A percentile compares a stretch with the other conserved stretches of the same genome.
These are phyloP conservation scores for Tipula helvola DNA, from an alignment of 2,888 invertebrate genomes.

Conservation along the genomic window DNA sequence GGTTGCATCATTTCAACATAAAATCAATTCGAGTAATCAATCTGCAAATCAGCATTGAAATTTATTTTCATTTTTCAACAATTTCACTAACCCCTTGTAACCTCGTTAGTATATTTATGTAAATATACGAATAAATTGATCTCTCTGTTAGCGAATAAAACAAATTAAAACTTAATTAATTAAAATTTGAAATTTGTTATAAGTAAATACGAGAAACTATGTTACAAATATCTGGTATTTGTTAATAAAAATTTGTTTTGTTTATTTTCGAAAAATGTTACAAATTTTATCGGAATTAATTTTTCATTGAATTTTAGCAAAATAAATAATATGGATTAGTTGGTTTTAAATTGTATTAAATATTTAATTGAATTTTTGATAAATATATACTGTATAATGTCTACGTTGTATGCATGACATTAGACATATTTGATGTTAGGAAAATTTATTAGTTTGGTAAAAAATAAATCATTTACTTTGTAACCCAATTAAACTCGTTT, in stretches of 20 bases:
- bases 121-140: not conserved
- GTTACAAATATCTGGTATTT: not conserved
- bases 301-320: not conserved
- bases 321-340: not conserved
- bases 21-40: not conserved
- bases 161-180: not conserved
- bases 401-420: no score
- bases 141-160: not conserved
- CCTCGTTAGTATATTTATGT: not conserved
- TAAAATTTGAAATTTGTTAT: not conserved
- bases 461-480: no score
- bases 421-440: no score
- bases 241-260: not conserved
- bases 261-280: not conserved
- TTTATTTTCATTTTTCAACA: not conserved
- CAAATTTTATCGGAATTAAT: not conserved
- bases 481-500: no score
- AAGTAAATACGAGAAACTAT: not conserved
- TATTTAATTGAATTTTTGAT: not conserved
- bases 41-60: not conserved
- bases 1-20: not conserved
- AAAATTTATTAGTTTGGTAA: not conserved
- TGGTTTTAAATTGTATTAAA: not conserved
- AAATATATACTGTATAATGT: no score
- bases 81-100: not conserved